Base-by-base conservation (phyloP, 2,888 invertebrate species). In the Limulus polyphemus region DNA sequence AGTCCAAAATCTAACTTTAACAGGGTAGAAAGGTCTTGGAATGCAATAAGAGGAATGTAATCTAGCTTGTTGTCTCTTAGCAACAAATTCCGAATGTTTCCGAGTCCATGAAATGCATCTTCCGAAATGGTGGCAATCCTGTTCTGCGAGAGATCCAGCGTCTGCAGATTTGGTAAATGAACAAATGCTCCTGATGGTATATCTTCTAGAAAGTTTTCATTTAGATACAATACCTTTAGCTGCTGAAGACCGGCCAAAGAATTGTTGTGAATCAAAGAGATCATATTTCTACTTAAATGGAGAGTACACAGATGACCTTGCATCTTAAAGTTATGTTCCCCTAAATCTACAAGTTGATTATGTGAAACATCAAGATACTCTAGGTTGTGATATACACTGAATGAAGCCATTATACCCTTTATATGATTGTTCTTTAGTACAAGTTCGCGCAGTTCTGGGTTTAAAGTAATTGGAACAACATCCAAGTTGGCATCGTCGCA, bases 381-480 rank as follows among this genome's bases (percentile, higher is more conserved):
- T 48, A 94, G 81, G 73, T 86, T 84, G 68, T 84, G 83, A 78
- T 91, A 91, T 32, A 68, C 66, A 58, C 82, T 83, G 73, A 91
- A 83, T 14, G 88, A 84, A 74, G 85, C 86, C 68, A 86, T 84
- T 10, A 93, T 82, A 73, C 83, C 84, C 73, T 83, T 82, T 74
- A 94, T 88, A 69, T 84, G 83, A 77, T 93, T 94, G 74, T 85
- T 82, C n/a, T 86, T 86, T 61, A 93, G 83, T 75, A 88, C 87
- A 73, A 93, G 85, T 77, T 71, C 71, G 61, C 73, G 71, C 55
- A 78, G 70, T 47, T 73, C 70, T 49, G 93, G 93, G 77, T 91
- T 91, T 70, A 91, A 81, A 75, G 90, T 90, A 71, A 90, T 90
- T 64, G 91, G 91, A 61, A 91, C 87, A 71, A 88, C 86, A 75